phyloP scores from a whole-genome alignment of 1,140 invertebrate species.

The Pseudomyrmex pallidus region DNA sequence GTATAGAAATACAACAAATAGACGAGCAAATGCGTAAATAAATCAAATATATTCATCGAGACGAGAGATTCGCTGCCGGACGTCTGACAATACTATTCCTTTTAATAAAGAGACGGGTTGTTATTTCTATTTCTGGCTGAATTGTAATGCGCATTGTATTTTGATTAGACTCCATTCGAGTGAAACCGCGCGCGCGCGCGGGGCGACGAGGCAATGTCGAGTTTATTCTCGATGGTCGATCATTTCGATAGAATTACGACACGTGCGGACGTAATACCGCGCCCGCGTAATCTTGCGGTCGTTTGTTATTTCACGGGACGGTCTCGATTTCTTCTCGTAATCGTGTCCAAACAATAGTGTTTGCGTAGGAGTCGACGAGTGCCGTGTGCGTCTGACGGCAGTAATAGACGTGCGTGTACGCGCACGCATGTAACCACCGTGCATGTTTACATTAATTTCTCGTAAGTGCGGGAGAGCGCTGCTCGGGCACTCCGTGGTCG shows the following conservation, averaged over 20 bases:
- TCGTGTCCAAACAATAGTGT: conserved; percentile 53
- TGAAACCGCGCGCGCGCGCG: background rate
- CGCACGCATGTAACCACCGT: conserved; percentile 10
- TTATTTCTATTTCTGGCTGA: background rate
- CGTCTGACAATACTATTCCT: background rate
- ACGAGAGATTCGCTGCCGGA: background rate
- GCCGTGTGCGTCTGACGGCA: conserved; percentile 44
- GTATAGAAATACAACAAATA: background rate
- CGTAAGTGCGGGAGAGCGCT: background rate
- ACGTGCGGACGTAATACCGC: conserved; percentile 46
- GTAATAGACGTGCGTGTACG: conserved; percentile 37
- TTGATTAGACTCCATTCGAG: conserved; percentile 22
- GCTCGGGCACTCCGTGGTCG: background rate
- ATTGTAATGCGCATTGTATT: conserved; percentile 11
- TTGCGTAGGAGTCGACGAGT: conserved; percentile 52
- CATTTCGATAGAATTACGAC: conserved; percentile 27
- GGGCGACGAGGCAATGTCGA: background rate
- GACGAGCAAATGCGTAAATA: background rate
- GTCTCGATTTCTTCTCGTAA: conserved; percentile 55
- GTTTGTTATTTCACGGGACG: conserved; percentile 49
- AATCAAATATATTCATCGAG: background rate
- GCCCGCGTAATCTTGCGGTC: conserved; percentile 44
- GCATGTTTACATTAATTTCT: conserved; percentile 72
- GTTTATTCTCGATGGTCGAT: conserved; percentile 40
- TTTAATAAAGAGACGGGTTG: background rate